Conservation (phyloP, 2,113 vertebrate species). For the Saccopteryx leptura region DNA sequence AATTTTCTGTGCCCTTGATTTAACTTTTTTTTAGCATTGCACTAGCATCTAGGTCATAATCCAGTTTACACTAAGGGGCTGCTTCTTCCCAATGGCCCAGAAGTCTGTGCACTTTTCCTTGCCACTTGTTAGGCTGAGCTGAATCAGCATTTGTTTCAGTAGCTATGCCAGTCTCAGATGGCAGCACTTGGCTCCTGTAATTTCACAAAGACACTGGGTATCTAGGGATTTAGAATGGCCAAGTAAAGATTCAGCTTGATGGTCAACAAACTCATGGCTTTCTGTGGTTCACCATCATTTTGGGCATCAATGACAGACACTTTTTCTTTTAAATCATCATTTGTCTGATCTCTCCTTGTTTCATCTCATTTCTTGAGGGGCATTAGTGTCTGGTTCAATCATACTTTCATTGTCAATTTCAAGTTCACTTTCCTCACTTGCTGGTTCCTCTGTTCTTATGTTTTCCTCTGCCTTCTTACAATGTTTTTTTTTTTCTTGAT, state of each 20-base stretch:
- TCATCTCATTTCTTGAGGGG: neutral
- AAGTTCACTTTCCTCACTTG: neutral
- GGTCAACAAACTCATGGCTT: neutral
- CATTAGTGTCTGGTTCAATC: neutral
- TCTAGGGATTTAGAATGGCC: neutral
- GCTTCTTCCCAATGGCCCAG: neutral
- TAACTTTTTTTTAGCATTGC: neutral
- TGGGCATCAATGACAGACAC: neutral
- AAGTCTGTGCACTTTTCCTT: neutral
- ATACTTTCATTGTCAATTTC: neutral
- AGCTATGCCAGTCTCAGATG: neutral
- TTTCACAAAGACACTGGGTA: too few relatives aligned
- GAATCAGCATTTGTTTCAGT: neutral
- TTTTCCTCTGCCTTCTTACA: neutral
- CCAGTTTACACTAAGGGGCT: neutral
- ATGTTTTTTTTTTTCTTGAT: slow-evolving; percentile 86
- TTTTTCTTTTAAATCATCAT: neutral
- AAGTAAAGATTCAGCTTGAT: neutral
- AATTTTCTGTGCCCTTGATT: neutral
- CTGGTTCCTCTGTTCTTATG: neutral
- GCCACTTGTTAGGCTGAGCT: neutral
- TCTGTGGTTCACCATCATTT: neutral
- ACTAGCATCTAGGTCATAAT: neutral
- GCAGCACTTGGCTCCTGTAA: too few relatives aligned
- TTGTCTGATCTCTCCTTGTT: neutral